Base-by-base conservation (phyloP, 2,113 vertebrate genomes). In the Antennarius striatus region DNA sequence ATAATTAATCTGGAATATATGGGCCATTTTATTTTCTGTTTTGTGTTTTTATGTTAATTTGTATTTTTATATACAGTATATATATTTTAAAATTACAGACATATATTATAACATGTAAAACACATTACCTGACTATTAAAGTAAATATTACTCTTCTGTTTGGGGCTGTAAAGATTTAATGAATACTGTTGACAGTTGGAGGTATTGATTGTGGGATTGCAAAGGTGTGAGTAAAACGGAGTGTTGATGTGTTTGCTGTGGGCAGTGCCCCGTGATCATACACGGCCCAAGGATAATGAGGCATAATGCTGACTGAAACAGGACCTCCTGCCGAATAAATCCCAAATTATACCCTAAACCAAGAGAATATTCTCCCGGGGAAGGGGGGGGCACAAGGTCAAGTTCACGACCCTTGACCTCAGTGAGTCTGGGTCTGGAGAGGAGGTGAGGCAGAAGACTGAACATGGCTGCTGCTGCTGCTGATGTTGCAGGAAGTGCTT, bases 371-470 rank as follows among this genome's bases (percentile, higher is more conserved):
- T 91, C 90, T 91, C 88, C 82, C 76, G 81, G 86, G 46, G 6
- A 15, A 13, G 45, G 45, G 48, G 48, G 89, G 85, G 85, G 83
- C 66, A 89, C 86, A 90, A 91, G 91, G 92, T 92, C 93, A 94
- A 93, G 93, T 94, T 86, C 92, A 91, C 46, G 79, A 92, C 91
- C 92, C 75, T 73, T 92, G 90, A 92, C 91, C 91, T 71, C 70
- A 58, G 73, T 73, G 80, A 82, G 84, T 88, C 87, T 91, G 84
- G 60, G 86, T 91, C 91, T 92, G 84, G 78, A 78, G 79, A 71
- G 61, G 77, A 81, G 77, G 86, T 75, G 81, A 85, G 63, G 73
- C 75, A 53, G 85, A 80, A 87, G 78, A 60, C 67, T 80, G 69
- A 79, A 52, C 69, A 67, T 75, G 63, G 67, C 79, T 51, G 68